phyloP scores from a whole-genome alignment of 1,140 invertebrate genomes.

The Trypoxylus dichotomus region DNA sequence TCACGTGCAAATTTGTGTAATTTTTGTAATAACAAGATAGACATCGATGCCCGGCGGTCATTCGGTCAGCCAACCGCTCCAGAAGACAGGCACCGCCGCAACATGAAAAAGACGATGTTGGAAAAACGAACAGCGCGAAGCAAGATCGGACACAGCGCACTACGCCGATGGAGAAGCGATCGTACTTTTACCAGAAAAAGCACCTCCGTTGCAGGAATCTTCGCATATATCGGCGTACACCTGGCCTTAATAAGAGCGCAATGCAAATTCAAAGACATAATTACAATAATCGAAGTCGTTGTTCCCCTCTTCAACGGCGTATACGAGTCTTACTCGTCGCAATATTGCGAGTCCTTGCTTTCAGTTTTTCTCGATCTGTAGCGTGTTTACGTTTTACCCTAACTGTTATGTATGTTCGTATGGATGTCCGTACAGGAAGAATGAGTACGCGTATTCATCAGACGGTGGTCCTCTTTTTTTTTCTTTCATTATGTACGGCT shows the following conservation, averaged over 20 bases:
- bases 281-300: conserved; percentile 5
- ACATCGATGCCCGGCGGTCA: conserved; percentile 4
- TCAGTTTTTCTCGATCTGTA: no score
- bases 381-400: neutral
- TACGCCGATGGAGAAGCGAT: neutral
- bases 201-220: neutral
- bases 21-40: conserved; percentile 26
- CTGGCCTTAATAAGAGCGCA: conserved; percentile 1
- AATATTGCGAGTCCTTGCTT: neutral
- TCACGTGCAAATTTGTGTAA: conserved; percentile 25
- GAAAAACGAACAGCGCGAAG: conserved; percentile 1
- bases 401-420: no score
- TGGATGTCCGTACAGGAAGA: neutral
- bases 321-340: neutral
- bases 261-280: conserved; percentile 3
- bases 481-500: neutral
- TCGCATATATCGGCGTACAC: neutral
- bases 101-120: neutral
- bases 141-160: neutral
- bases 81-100: neutral
- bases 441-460: neutral
- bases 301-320: neutral
- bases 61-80: conserved; percentile 11
- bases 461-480: neutral
- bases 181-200: neutral